phyloP scores from a whole-genome alignment of 1,140 invertebrate genomes.

The Ganaspis sp. region DNA sequence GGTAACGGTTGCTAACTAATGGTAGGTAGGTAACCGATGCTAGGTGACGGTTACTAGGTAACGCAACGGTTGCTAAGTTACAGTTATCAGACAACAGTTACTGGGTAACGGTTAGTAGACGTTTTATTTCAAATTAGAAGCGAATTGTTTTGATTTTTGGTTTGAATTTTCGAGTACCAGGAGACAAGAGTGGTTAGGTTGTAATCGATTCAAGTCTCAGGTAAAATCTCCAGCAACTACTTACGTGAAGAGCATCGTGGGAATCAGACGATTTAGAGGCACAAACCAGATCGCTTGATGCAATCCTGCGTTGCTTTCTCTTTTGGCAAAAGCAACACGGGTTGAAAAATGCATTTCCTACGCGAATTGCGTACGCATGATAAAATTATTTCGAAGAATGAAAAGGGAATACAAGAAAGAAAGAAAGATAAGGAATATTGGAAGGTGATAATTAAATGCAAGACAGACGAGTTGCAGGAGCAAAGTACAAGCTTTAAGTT shows the following conservation, averaged over 20 bases:
- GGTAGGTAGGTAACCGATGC: too few species aligned
- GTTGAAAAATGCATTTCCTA: conserved; percentile 3
- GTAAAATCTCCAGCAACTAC: background rate
- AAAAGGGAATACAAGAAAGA: background rate
- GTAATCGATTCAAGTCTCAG: conserved; percentile 12
- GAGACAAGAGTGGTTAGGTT: background rate
- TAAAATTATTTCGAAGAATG: background rate
- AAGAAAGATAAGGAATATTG: background rate
- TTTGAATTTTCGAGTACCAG: background rate
- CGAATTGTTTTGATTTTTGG: background rate
- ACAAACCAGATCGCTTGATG: background rate
- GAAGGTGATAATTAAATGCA: background rate
- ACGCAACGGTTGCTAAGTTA: too few species aligned
- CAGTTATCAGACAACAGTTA: too few species aligned
- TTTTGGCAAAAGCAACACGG: background rate
- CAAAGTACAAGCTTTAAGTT: conserved; percentile 31
- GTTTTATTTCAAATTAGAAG: too few species aligned
- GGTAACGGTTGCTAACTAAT: too few species aligned
- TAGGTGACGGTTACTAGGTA: too few species aligned
- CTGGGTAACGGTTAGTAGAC: too few species aligned
- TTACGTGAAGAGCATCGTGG: conserved; percentile 25
- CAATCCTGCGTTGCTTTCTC: conserved; percentile 19
- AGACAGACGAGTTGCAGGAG: background rate
- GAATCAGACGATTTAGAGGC: conserved; percentile 22
- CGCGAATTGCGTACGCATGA: background rate